phyloP scores from a whole-genome alignment of 2,797 vertebrate genomes.

The Aulostomus chinensis region DNA sequence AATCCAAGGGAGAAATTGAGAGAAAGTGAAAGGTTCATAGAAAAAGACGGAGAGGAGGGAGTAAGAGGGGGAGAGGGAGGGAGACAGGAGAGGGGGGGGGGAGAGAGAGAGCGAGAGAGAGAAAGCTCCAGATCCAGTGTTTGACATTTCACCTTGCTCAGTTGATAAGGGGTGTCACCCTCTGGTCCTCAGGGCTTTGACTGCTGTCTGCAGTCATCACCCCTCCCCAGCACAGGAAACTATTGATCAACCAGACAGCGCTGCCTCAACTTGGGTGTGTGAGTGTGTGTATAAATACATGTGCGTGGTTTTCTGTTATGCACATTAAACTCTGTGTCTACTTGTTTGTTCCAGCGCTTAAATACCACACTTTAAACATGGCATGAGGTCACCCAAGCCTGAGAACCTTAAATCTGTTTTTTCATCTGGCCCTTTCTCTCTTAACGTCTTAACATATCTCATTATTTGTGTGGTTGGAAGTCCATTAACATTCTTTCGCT shows the following conservation, averaged over 20 bases:
- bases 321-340: background rate
- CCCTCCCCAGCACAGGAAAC: conserved; percentile 75
- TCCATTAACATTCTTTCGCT: conserved; percentile 71
- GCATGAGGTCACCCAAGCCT: conserved; percentile 25
- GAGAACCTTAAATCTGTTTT: conserved; percentile 41
- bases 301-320: conserved; percentile 15
- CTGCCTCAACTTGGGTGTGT: conserved; percentile 39
- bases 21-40: no score
- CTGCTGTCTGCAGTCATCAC: conserved; percentile 77
- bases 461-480: conserved; percentile 70
- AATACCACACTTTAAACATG: conserved; percentile 48
- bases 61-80: background rate
- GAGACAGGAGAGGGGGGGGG: conserved; percentile 16
- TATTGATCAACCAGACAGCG: conserved; percentile 76
- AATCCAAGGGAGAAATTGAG: no score
- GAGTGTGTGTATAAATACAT: conserved; percentile 1
- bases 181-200: conserved; percentile 76
- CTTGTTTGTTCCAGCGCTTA: conserved; percentile 32
- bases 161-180: conserved; percentile 81
- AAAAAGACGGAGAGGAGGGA: conserved; percentile 4
- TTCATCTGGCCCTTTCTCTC: conserved; percentile 39
- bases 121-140: conserved; percentile 72
- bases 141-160: conserved; percentile 81
- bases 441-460: conserved; percentile 70
- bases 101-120: conserved; percentile 30